Base-by-base conservation (phyloP, 2,888 invertebrate species). In the Exocentrus adspersus region DNA sequence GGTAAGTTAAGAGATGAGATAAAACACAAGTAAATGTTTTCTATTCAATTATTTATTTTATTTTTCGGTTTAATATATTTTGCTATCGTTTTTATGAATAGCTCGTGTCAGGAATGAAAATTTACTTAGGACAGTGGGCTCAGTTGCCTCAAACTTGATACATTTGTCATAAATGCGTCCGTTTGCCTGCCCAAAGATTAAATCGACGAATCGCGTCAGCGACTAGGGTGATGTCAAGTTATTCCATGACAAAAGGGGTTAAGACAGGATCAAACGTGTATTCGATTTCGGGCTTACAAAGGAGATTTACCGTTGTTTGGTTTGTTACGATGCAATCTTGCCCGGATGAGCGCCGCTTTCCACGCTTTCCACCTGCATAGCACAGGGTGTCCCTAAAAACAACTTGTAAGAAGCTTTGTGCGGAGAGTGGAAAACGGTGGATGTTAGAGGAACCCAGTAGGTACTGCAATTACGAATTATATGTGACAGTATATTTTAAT, bases 301-400 rank as follows among this genome's bases (percentile, higher is more conserved):
- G 43, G 74, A 78, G 78, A 78, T 78, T 78, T 78, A 75, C 74
- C 73, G 65, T 75, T 77, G 78, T 77, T 77, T 78, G 77, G 76
- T 76, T 78, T 77, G 72, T 71, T 72, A 70, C 72, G 59, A 64
- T 52, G 66, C 62, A 66, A 66, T 66, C 53, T 66, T 60, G 58
- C 37, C 30, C 58, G 60, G 60, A 62, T 66, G 62, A 62, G 57
- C 48, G 54, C 14, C 46, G 12, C 16, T 52, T 14, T 42, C 51
- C 32, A 19, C 52, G 53, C 42, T 32, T 19, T 51, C 51, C 52
- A 37, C 61, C 48, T 61, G 41, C 46, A 45, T 30, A 43, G 32
- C 21, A 50, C 41, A 42, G 17, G 17, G 50, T n/a, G n/a, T n/a
- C n/a, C n/a, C n/a, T n/a, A n/a, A n/a, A n/a, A n/a, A n/a, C n/a